phyloP scores from a whole-genome alignment of 2,113 vertebrate genomes.

The Ardeotis arabs region DNA sequence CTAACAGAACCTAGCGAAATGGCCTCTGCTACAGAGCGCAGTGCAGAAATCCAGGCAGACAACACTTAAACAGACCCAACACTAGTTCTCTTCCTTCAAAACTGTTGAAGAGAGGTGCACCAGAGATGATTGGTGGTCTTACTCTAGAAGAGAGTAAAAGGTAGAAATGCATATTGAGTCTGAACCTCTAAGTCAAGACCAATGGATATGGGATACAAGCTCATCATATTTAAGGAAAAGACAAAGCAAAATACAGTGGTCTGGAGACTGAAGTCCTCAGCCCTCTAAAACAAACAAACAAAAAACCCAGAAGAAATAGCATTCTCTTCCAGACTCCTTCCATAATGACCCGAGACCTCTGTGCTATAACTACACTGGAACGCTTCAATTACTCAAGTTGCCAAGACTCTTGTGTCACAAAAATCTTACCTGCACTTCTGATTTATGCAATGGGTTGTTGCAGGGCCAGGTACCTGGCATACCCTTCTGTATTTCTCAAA shows the following conservation, averaged over 20 bases:
- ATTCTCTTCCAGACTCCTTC: background rate
- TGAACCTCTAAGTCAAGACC: background rate
- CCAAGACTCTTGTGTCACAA: background rate
- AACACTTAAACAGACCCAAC: background rate
- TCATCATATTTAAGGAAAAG: background rate
- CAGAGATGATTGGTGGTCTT: background rate
- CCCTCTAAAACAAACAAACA: background rate
- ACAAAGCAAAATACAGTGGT: background rate
- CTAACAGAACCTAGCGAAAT: background rate
- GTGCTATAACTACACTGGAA: background rate
- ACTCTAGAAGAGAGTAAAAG: background rate
- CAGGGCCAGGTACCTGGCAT: background rate
- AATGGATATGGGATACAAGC: background rate
- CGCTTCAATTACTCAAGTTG: background rate
- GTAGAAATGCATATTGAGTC: background rate
- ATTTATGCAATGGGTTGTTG: background rate
- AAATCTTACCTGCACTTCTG: background rate
- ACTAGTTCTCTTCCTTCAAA: background rate
- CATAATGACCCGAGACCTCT: background rate
- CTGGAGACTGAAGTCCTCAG: background rate
- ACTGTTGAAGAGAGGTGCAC: background rate
- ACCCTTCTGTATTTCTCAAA: background rate
- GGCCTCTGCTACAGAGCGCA: background rate
- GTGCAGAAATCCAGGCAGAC: background rate
- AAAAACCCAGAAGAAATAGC: background rate